Evolutionary conservation across 2,797 vertebrate genomes (phyloP).

Genomic region (Xiphorhynchus erythropygius): DNA sequence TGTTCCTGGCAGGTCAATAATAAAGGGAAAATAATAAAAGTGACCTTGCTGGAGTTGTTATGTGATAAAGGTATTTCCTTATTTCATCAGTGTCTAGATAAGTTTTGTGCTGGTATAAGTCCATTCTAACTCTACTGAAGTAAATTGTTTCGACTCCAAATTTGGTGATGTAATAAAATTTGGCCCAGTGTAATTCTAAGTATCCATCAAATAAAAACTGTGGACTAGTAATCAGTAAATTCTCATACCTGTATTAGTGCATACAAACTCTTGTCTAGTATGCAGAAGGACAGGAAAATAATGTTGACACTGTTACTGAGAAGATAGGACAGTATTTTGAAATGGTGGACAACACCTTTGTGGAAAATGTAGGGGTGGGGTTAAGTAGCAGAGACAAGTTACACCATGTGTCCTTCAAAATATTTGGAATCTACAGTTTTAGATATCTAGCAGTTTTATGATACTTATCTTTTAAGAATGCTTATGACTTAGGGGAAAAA

Average conservation of each 20-base stretch:
- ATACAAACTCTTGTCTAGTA: not conserved
- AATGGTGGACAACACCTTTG: not conserved
- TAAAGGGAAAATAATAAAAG: constrained; percentile 33
- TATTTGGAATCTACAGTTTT: constrained; percentile 16
- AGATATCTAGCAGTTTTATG: not conserved
- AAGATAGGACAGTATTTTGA: not conserved
- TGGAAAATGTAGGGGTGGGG: not conserved
- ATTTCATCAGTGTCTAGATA: not conserved
- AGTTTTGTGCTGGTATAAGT: not conserved
- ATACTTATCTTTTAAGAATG: constrained; percentile 8
- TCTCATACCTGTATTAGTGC: not conserved
- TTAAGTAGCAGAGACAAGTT: not conserved
- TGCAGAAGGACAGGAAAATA: not conserved
- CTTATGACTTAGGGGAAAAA: constrained; percentile 2
- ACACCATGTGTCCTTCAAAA: not conserved
- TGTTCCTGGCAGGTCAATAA: constrained; percentile 13
- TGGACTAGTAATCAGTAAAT: not conserved
- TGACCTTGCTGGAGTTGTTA: not conserved
- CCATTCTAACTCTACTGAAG: not conserved
- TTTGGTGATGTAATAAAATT: not conserved
- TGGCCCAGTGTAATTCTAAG: not conserved
- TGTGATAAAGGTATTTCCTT: constrained; percentile 14
- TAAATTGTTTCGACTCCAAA: not conserved
- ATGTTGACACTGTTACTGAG: not conserved
- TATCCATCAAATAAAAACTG: not conserved